Evolutionary conservation across 2,888 invertebrate genomes (phyloP).

Genomic region (Congeria kusceri): DNA sequence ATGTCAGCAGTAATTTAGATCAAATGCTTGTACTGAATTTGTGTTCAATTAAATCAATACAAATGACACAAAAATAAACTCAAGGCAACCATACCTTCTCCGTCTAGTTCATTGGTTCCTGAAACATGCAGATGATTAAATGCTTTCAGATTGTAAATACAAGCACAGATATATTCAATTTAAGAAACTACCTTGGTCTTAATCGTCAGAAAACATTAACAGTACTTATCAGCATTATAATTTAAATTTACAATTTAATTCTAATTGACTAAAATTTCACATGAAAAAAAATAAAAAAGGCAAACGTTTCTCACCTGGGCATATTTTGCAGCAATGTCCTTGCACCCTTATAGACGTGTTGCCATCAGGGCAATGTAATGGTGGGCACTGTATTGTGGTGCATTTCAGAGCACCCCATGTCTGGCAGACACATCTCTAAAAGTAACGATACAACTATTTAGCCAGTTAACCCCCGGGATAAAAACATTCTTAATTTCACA

Average conservation of each 20-base stretch:
- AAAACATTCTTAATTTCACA: too few species aligned
- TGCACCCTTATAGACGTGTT: constrained; percentile 15
- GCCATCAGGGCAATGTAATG: constrained; percentile 20
- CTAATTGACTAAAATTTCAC: too few species aligned
- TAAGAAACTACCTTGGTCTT: too few species aligned
- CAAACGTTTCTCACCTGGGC: constrained; percentile 31
- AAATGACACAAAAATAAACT: too few species aligned
- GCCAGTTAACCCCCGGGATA: too few species aligned
- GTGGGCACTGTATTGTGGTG: constrained; percentile 20
- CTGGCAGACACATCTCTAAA: constrained; percentile 52
- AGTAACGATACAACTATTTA: background rate
- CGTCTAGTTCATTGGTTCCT: constrained; percentile 11
- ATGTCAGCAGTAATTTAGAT: too few species aligned
- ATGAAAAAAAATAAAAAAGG: too few species aligned
- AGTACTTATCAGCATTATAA: too few species aligned
- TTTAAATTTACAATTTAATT: too few species aligned
- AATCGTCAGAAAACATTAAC: too few species aligned
- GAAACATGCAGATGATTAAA: constrained; percentile 1
- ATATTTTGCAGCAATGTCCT: constrained; percentile 50
- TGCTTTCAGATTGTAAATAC: background rate
- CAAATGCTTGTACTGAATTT: too few species aligned
- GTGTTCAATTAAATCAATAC: too few species aligned
- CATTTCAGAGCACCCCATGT: constrained; percentile 39
- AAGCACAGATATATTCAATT: background rate
- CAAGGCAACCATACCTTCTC: constrained; percentile 8